Base-by-base conservation (phyloP, 64 coral and sea anemone genomes). In the Porites lutea region DNA sequence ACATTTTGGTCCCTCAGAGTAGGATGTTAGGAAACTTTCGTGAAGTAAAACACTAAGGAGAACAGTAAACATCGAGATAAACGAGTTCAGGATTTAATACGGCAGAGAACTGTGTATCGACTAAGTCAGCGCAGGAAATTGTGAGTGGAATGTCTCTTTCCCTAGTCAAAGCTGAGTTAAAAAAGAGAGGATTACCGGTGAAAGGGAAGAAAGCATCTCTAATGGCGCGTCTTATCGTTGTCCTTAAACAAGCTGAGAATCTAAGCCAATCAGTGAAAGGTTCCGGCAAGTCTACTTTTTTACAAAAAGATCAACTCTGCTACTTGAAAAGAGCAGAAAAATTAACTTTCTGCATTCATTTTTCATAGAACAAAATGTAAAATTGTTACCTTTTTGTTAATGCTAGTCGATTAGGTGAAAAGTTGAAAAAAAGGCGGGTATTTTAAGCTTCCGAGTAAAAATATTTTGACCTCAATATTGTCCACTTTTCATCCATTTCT, bases 1-100 rank as follows among this genome's bases (percentile, higher is more conserved):
- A 76, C 73, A 76, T 76, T 76, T 50, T 76, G 73, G 73, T 76
- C 45, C 48, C 51, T 76, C 47, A 1, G 73, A 76, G 73, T 49
- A 12, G 48, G 73, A 76, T 52, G 8, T 75, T 43, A 75, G 73
- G 73, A n/a, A 75, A 75, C 73, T 75, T 75, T 76, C 45, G 73
- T 51, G 47, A 76, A 76, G 47, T 47, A 76, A 76, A 76, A 47
- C 73, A 76, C 73, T 76, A 76, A 76, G 44, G 15, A 66, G 64
- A 66, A 66, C 15, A 67, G 64, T 67, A 67, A 67, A 8, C 64
- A 67, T 67, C 64, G 73, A 76, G 73, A 76, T 76, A 76, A 76
- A 76, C 73, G 73, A 76, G 51, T 51, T 50, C 73, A 51, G 73
- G 73, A 76, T 76, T 76, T 44, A 76, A 76, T 76, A 76, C 50